Percentiles rank a stretch among this genome's conserved stretches.
phyloP scores from a whole-genome alignment of 2,888 invertebrate species.

The Chrysomela aeneicollis region DNA sequence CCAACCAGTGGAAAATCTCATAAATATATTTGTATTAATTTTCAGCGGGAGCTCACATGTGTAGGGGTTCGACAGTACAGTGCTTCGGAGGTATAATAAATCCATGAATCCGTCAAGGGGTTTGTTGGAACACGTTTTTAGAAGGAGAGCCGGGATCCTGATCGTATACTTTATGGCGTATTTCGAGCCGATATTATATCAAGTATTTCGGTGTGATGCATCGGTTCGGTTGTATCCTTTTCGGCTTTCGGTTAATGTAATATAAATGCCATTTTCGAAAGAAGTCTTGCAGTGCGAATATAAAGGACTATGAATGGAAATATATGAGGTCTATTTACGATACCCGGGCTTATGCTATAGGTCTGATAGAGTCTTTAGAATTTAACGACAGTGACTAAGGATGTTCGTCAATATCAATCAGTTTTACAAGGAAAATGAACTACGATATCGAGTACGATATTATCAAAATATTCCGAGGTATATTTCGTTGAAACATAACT shows the following conservation, averaged over 20 bases:
- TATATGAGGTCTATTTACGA: too few relatives aligned
- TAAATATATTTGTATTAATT: conserved; percentile 38
- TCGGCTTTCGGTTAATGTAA: not conserved
- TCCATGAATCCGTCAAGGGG: conserved; percentile 23
- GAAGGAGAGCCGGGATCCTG: not conserved
- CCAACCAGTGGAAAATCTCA: conserved; percentile 16
- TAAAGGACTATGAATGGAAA: too few relatives aligned
- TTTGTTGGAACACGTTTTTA: conserved; percentile 16
- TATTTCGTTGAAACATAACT: too few relatives aligned
- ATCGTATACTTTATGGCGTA: conserved; percentile 11
- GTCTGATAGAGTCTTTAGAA: too few relatives aligned
- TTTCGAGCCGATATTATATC: not conserved
- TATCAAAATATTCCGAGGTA: too few relatives aligned
- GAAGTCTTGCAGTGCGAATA: not conserved
- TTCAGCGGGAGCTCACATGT: conserved; percentile 29
- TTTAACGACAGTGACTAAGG: too few relatives aligned
- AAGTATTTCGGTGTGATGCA: not conserved
- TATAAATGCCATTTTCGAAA: not conserved
- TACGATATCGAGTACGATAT: too few relatives aligned
- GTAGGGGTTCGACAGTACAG: conserved; percentile 22
- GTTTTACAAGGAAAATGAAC: too few relatives aligned
- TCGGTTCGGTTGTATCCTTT: not conserved
- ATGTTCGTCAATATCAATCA: too few relatives aligned
- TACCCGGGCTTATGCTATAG: too few relatives aligned
- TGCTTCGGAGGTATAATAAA: conserved; percentile 19